Conservation (phyloP, 2,797 vertebrate genomes). For the Perodicticus potto region DNA sequence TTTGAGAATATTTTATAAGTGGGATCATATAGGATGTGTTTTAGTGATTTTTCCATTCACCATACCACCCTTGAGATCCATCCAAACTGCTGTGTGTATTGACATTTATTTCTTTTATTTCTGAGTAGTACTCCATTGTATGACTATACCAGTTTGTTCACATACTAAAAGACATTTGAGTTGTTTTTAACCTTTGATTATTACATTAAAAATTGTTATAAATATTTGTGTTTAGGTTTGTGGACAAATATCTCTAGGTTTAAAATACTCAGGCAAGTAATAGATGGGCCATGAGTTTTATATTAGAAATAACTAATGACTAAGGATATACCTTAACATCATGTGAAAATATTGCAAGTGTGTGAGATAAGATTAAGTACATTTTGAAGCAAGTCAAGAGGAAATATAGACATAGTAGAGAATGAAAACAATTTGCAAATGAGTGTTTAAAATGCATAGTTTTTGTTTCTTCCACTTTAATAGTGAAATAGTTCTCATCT, state of each 20-base stretch:
- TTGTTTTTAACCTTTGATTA: neutral
- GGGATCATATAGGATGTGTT: neutral
- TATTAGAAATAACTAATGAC: neutral
- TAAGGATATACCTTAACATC: neutral
- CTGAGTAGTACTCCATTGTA: neutral
- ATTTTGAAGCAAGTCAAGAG: neutral
- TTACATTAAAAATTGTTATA: neutral
- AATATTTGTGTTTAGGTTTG: neutral
- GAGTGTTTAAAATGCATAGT: neutral
- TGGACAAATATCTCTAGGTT: neutral
- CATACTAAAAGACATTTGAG: neutral
- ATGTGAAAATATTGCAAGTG: neutral
- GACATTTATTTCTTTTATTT: neutral
- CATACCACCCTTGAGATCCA: neutral
- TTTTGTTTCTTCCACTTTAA: constrained; percentile 14
- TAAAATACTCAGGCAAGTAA: neutral
- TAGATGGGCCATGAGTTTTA: neutral
- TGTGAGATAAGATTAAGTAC: neutral
- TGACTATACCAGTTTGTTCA: neutral
- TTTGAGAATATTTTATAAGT: neutral
- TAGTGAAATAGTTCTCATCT: neutral
- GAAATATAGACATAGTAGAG: neutral
- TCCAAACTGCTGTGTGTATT: neutral
- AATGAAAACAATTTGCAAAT: constrained; percentile 1
- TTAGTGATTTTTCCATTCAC: neutral